Conservation (phyloP, 2,888 invertebrate species). For the Aphidius colemani region DNA sequence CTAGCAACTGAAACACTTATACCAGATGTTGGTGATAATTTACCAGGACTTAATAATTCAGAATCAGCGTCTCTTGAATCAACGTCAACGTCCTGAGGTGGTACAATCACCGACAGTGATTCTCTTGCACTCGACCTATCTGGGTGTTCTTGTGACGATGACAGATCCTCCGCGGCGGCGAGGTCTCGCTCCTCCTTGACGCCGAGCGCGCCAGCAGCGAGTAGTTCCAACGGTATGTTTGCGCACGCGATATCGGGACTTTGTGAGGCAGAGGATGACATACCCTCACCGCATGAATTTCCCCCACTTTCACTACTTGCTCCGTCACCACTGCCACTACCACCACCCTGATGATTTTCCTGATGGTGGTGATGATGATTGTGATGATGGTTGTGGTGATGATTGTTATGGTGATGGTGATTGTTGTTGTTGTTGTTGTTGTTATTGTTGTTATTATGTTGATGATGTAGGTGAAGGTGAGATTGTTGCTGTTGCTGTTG, state of each 20-base stretch:
- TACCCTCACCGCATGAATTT: conserved; percentile 48
- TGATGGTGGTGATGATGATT: conserved; percentile 26
- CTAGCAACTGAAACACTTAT: conserved; percentile 72
- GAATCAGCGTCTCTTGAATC: conserved; percentile 62
- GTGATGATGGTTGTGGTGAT: conserved; percentile 28
- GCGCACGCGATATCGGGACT: conserved; percentile 60
- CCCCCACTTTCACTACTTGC: conserved; percentile 27
- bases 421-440: too few species aligned
- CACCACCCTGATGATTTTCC: conserved; percentile 33
- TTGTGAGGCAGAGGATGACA: conserved; percentile 59
- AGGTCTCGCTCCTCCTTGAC: conserved; percentile 61
- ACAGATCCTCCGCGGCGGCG: conserved; percentile 56
- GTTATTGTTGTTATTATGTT: too few species aligned
- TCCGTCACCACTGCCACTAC: conserved; percentile 29
- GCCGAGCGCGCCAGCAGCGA: conserved; percentile 59
- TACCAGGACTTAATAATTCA: conserved; percentile 71
- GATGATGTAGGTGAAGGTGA: too few species aligned
- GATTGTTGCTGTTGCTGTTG: too few species aligned
- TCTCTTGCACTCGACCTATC: conserved; percentile 36
- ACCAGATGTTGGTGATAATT: conserved; percentile 68
- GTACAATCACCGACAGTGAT: conserved; percentile 60
- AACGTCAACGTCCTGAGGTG: conserved; percentile 60
- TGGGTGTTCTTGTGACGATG: conserved; percentile 52
- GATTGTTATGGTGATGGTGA: conserved; percentile 48
- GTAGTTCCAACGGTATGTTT: conserved; percentile 58